Conservation (phyloP, 2,888 invertebrate species). For the Agriotes lineatus region DNA sequence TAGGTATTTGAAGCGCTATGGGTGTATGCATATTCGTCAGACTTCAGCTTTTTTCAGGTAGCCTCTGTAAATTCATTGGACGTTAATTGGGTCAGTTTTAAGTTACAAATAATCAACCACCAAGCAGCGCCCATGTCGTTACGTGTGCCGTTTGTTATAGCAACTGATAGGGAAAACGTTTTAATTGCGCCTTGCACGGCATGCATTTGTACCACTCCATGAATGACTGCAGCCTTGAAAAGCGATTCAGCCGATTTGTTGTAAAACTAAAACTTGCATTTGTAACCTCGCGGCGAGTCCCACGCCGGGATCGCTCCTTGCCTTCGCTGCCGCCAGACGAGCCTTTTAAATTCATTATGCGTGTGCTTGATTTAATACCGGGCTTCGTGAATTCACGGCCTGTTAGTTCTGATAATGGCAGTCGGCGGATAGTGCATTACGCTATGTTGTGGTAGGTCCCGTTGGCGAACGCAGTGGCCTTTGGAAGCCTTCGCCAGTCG, state of each 20-base stretch:
- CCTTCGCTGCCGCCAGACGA: conserved; percentile 5
- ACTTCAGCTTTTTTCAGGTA: too few species aligned
- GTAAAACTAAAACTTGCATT: conserved; percentile 21
- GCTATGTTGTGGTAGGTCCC: conserved; percentile 36
- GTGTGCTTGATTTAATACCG: conserved; percentile 28
- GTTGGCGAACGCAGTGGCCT: background rate
- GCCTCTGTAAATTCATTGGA: too few species aligned
- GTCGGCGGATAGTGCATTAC: conserved; percentile 18
- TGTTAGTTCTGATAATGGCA: conserved; percentile 36
- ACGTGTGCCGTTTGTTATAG: too few species aligned
- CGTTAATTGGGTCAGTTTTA: too few species aligned
- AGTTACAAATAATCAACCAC: too few species aligned
- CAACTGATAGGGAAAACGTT: too few species aligned
- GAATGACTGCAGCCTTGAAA: conserved; percentile 15
- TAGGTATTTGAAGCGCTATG: too few species aligned
- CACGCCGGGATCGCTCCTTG: background rate
- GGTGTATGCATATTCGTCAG: too few species aligned
- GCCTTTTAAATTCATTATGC: conserved; percentile 34
- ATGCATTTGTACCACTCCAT: conserved; percentile 14
- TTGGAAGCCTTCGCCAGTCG: background rate
- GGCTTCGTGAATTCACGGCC: conserved; percentile 31
- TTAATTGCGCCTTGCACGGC: conserved; percentile 16
- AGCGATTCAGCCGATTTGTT: conserved; percentile 14
- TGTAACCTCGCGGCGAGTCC: conserved; percentile 11
- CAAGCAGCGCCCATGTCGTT: too few species aligned